Percentiles rank a stretch among this genome's conserved stretches.
These are phyloP conservation scores for Drosophila obscura DNA, from an alignment of 1,140 invertebrate species.

Conservation along the genomic window DNA sequence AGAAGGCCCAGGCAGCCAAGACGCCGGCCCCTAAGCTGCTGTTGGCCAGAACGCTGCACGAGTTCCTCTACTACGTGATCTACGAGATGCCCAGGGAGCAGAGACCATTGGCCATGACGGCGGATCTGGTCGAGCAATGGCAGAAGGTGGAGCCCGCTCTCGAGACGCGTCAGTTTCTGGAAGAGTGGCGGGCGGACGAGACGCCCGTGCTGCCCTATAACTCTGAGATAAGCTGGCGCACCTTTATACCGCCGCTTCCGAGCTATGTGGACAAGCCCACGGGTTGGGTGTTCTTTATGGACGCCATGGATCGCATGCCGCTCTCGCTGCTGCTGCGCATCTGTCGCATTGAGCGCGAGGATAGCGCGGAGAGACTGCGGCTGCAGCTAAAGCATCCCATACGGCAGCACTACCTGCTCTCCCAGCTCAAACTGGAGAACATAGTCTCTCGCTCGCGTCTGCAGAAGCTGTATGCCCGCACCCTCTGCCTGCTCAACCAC, in stretches of 20 bases:
- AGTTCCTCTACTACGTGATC: conserved; percentile 89
- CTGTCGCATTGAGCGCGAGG: conserved; percentile 86
- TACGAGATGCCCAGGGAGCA: conserved; percentile 85
- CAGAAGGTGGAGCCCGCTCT: conserved; percentile 74
- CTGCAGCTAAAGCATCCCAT: conserved; percentile 88
- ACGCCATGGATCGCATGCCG: conserved; percentile 89
- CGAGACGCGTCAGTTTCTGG: conserved; percentile 54
- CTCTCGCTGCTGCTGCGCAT: conserved; percentile 89
- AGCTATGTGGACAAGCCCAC: conserved; percentile 86
- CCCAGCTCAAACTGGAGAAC: conserved; percentile 64
- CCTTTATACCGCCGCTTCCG: conserved; percentile 90
- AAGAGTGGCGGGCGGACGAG: conserved; percentile 83
- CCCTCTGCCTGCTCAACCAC: conserved; percentile 86
- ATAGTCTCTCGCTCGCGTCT: conserved; percentile 76
- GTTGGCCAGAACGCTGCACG: conserved; percentile 88
- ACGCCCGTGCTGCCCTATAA: conserved; percentile 83
- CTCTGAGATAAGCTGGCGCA: conserved; percentile 88
- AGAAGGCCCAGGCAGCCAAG: conserved; percentile 5
- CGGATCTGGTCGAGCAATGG: conserved; percentile 84
- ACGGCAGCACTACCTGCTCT: conserved; percentile 87
- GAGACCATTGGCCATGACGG: conserved; percentile 77
- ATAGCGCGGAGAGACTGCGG: conserved; percentile 85
- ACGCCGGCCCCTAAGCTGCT: conserved; percentile 87
- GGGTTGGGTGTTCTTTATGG: conserved; percentile 91
- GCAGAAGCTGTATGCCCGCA: conserved; percentile 88